Base-by-base conservation (phyloP, 2,797 vertebrate species). In the Lacerta bilineata region DNA sequence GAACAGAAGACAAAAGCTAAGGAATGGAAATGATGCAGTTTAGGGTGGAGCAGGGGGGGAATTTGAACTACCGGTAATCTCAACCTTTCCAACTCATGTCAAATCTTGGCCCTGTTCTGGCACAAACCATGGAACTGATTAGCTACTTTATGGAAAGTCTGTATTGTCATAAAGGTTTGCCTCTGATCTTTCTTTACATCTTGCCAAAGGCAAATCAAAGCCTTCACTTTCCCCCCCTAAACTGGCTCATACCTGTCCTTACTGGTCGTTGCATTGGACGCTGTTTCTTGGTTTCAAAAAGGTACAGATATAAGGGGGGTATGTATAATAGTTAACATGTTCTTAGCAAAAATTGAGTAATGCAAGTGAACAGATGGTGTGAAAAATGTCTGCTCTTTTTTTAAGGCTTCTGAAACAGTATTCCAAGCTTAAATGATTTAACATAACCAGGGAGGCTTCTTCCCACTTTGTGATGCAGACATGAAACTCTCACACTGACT, bases 91-190 rank as follows among this genome's bases (percentile, higher is more conserved):
- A 59, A n/a, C 27, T 88, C 68, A 41, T 71, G 33, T 36, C 71
- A 72, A 25, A 61, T 69, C 71, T 88, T 84, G 64, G 43, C 20
- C 20, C 50, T 33, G 33, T 36, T 33, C 66, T 69, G 66, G 64
- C 66, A 71, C 15, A 55, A 41, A 27, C 33, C 13, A 43, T 39
- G 69, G 81, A 88, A 71, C 41, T 59, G 55, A 84, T 84, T 84
- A 79, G 27, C 82, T 71, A 33, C n/a, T 84, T 74, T 50, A 89
- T 72, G 69, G 77, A 80, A 89, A 89, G 69, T 66, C 39, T 89
- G 68, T 55, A 66, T 80, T 84, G 50, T 80, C 84, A 43, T 80
- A 80, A 72, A 88, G 74, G 61, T 84, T 88, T 68, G 81, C 81
- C 81, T 71, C 81, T 84, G 75, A 43, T 64, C 66, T 78, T 79